Evolutionary conservation across 2,113 vertebrate species (phyloP).

Genomic region (Prinia subflava): DNA sequence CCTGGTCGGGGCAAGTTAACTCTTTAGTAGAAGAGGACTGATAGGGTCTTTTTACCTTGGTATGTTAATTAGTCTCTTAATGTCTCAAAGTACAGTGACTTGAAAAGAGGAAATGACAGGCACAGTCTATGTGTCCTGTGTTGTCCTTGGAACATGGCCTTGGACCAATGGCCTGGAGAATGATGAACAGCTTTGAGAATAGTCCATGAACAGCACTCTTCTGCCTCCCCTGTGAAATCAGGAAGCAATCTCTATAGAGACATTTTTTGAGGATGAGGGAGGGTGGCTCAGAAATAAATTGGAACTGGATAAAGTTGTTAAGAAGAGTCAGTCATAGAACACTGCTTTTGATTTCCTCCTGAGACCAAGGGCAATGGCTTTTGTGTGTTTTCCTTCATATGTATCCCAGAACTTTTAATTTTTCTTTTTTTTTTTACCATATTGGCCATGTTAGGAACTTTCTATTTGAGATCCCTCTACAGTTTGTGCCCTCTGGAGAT

Average conservation of each 20-base stretch:
- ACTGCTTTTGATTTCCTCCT: background rate
- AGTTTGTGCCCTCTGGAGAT: background rate
- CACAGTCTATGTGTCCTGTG: background rate
- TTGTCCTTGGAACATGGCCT: background rate
- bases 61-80: background rate
- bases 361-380: background rate
- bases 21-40: background rate
- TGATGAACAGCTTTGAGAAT: background rate
- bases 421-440: background rate
- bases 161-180: background rate
- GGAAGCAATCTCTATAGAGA: background rate
- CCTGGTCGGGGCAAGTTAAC: constrained; percentile 16
- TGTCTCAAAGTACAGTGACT: background rate
- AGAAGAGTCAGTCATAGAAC: background rate
- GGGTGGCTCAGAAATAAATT: background rate
- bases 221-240: background rate
- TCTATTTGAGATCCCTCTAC: background rate
- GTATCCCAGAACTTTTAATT: background rate
- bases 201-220: background rate
- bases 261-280: fast-evolving
- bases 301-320: background rate
- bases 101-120: background rate
- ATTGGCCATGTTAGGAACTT: background rate
- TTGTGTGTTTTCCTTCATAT: background rate
- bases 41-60: background rate